phyloP scores from a whole-genome alignment of 2,797 vertebrate species.

The Chloroceryle amazona region DNA sequence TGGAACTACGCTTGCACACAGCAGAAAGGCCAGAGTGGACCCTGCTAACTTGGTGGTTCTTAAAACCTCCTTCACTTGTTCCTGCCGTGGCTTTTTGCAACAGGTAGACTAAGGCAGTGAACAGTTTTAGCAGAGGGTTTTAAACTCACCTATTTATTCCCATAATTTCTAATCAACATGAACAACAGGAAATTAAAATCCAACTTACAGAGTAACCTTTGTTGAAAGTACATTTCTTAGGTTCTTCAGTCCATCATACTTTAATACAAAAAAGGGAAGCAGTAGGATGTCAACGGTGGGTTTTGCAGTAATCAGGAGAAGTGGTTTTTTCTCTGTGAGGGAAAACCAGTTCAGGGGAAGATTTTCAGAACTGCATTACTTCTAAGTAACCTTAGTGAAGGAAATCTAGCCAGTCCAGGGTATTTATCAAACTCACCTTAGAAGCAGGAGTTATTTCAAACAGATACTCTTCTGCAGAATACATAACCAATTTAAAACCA shows the following conservation, averaged over 20 bases:
- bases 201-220: neutral
- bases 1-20: neutral
- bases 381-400: neutral
- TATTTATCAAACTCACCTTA: neutral
- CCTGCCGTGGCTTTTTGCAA: neutral
- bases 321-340: neutral
- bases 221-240: neutral
- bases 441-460: neutral
- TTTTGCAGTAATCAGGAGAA: neutral
- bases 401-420: neutral
- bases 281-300: neutral
- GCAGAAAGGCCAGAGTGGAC: neutral
- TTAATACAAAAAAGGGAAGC: neutral
- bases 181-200: neutral
- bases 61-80: neutral
- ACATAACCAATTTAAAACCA: neutral
- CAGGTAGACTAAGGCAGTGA: neutral
- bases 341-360: neutral
- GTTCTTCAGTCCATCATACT: neutral
- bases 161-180: neutral
- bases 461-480: neutral
- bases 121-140: neutral
- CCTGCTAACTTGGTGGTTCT: neutral
- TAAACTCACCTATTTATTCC: neutral
- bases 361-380: neutral